Base-by-base conservation (phyloP, 1,140 invertebrate genomes). In the Helicoverpa zea region DNA sequence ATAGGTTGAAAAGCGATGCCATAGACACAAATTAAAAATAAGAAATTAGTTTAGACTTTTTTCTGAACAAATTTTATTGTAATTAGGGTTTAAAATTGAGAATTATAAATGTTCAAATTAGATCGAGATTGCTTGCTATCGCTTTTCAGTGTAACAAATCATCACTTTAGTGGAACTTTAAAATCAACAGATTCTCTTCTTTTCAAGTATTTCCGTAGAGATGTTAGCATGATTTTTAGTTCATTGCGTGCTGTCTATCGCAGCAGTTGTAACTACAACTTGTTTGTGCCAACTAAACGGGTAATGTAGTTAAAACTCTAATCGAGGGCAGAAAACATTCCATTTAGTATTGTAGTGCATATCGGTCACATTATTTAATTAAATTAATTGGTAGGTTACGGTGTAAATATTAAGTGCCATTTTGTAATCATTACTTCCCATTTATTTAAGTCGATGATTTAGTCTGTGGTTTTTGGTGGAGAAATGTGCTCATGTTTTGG, bases 371-470 rank as follows among this genome's bases (percentile, higher is more conserved):
- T 81, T 75, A 75, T 47, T 81, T 75, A 77, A 61, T 51, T 74
- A 80, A 66, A 9, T 66, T 75, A 77, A 61, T 59, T 61, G 75
- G 83, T 90, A 91, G 88, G 80, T 79, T 89, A 92, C 74, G 79
- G 84, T 94, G 93, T 94, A 94, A 91, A 94, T 94, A 93, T 87
- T 87, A 89, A 92, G 93, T 94, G 93, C 93, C 93, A 94, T 94
- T 88, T 87, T 90, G 81, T 92, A 89, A 89, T 88, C 87, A 85
- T 88, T 85, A 84, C 82, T 84, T 81, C 82, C 64, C 68, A 43
- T 86, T 80, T 82, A 78, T 81, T 81, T 84, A 82, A 76, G 35
- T 43, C 35, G 35, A 43, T 43, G 35, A 43, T 43, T 23, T 23
- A 43, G 9, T 43, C 35, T 43, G 35, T 43, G 35, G 35, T 43